These are phyloP conservation scores for Eciton burchellii DNA, from an alignment of 1,140 invertebrate genomes.

Conservation along the genomic window DNA sequence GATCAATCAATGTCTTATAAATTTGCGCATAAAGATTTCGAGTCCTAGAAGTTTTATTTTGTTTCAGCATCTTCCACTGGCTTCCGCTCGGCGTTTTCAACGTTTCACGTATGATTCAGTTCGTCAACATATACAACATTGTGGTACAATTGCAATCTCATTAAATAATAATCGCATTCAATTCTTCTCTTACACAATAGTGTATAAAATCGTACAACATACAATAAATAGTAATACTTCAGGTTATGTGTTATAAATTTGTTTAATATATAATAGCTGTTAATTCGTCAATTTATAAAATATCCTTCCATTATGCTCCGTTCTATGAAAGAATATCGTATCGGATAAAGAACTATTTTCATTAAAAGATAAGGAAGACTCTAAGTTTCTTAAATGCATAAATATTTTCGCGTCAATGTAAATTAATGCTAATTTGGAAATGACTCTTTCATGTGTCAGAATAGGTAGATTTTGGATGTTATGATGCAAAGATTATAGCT, in stretches of 20 bases:
- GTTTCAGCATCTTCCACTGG: slow-evolving; percentile 66
- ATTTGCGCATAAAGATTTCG: slow-evolving; percentile 18
- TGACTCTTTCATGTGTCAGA: too few relatives aligned
- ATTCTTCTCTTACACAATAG: slow-evolving; percentile 28
- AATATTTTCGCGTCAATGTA: too few relatives aligned
- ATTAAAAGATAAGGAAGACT: too few relatives aligned
- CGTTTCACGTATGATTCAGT: slow-evolving; percentile 51
- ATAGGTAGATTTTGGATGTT: too few relatives aligned
- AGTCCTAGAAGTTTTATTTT: slow-evolving; percentile 62
- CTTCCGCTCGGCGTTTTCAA: slow-evolving; percentile 49
- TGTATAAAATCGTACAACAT: slow-evolving; percentile 43
- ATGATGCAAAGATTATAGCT: too few relatives aligned
- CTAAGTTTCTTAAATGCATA: too few relatives aligned
- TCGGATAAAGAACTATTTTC: too few relatives aligned
- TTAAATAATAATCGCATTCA: slow-evolving; percentile 50
- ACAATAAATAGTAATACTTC: slow-evolving; percentile 56
- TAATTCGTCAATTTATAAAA: slow-evolving; percentile 33
- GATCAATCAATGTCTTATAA: slow-evolving; percentile 1
- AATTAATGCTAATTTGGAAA: too few relatives aligned
- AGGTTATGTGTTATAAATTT: slow-evolving; percentile 33
- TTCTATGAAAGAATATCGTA: too few relatives aligned
- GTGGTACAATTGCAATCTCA: slow-evolving; percentile 51
- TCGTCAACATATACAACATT: slow-evolving; percentile 36
- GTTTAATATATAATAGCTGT: not conserved
- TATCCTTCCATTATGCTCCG: not conserved